Evolutionary conservation across 2,888 invertebrate genomes (phyloP).

Genomic region (Chorisops tibialis): DNA sequence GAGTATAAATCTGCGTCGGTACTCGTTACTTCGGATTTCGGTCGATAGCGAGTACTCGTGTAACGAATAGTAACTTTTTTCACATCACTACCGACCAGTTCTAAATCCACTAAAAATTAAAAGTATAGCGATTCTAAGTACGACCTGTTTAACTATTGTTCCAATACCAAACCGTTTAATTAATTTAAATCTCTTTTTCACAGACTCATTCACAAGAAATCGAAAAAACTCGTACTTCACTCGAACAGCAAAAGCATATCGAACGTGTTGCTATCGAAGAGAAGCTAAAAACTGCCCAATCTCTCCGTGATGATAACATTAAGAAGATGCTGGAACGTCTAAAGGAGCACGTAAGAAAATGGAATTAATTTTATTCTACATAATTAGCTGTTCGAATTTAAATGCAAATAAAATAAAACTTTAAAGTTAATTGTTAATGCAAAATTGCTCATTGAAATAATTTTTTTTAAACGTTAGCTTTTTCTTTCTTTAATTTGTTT

Average conservation of each 20-base stretch:
- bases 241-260: constrained; percentile 83
- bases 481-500: neutral
- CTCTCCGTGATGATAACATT: constrained; percentile 86
- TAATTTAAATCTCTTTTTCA: constrained; percentile 9
- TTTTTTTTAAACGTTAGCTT: neutral
- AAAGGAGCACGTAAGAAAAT: constrained; percentile 78
- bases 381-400: neutral
- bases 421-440: neutral
- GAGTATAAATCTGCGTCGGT: no score
- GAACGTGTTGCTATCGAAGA: constrained; percentile 83
- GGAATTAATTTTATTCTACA: neutral
- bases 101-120: no score
- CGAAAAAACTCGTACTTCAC: constrained; percentile 66
- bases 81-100: no score
- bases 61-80: no score
- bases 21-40: no score
- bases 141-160: no score
- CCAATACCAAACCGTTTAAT: no score
- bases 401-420: neutral
- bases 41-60: no score
- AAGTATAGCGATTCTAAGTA: no score
- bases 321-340: constrained; percentile 88
- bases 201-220: constrained; percentile 54
- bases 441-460: neutral
- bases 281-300: constrained; percentile 81